Conservation (phyloP, 2,797 vertebrate species). For the Enteromius thamalakanensis region DNA sequence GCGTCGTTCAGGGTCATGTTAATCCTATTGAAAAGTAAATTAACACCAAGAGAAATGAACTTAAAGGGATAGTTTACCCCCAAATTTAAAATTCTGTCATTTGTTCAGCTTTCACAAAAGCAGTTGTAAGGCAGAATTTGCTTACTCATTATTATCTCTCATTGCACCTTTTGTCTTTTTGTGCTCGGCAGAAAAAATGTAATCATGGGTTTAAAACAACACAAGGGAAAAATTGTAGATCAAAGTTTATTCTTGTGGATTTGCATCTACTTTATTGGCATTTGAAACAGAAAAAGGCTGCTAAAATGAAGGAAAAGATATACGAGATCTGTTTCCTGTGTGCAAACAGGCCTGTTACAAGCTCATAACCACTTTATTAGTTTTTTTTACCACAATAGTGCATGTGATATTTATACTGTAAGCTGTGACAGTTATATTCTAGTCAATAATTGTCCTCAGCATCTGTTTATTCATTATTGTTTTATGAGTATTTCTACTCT, state of each 20-base stretch:
- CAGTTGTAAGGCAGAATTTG: background rate
- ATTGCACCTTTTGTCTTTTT: background rate
- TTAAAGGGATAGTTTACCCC: background rate
- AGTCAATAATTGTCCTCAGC: background rate
- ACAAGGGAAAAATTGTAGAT: background rate
- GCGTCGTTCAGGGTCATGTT: background rate
- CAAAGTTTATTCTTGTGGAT: background rate
- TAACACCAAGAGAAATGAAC: background rate
- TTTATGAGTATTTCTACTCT: background rate
- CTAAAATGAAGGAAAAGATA: slow-evolving; percentile 17
- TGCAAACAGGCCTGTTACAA: background rate
- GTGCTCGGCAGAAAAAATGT: background rate
- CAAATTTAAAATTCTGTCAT: background rate
- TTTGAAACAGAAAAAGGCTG: slow-evolving; percentile 11
- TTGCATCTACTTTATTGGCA: background rate
- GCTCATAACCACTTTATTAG: background rate
- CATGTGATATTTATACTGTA: background rate
- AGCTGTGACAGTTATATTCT: background rate
- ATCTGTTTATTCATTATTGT: background rate
- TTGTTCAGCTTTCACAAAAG: background rate
- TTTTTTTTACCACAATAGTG: background rate
- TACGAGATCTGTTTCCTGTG: slow-evolving; percentile 5
- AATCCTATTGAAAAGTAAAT: background rate
- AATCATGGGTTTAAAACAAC: background rate
- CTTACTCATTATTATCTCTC: no score